Evolutionary conservation across 2,888 invertebrate species (phyloP).

Genomic region (Drosophila atripex): DNA sequence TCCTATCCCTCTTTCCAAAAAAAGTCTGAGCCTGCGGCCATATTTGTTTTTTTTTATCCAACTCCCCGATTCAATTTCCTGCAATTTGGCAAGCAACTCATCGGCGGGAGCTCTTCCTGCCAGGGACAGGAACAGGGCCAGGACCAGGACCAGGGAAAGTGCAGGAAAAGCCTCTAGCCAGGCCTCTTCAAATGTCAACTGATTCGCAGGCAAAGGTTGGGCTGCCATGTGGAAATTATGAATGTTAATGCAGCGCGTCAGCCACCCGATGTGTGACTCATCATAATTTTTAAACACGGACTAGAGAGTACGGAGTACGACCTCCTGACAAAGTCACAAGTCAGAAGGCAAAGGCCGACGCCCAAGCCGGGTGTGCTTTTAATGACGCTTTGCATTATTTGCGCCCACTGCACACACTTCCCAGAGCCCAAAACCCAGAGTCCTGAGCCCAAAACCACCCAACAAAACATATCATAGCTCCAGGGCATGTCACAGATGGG

Average conservation of each 20-base stretch:
- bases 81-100: slow-evolving; percentile 57
- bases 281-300: slow-evolving; percentile 62
- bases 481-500: slow-evolving; percentile 48
- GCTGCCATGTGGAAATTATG: slow-evolving; percentile 75
- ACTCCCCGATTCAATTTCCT: slow-evolving; percentile 76
- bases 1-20: slow-evolving; percentile 19
- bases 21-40: slow-evolving; percentile 61
- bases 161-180: slow-evolving; percentile 22
- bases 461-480: slow-evolving; percentile 38
- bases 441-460: slow-evolving; percentile 11
- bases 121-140: background rate
- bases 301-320: background rate
- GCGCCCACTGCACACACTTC: slow-evolving; percentile 65
- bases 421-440: slow-evolving; percentile 21
- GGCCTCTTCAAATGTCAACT: slow-evolving; percentile 63
- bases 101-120: slow-evolving; percentile 33
- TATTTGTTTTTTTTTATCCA: slow-evolving; percentile 53
- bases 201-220: slow-evolving; percentile 49
- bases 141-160: slow-evolving; percentile 8
- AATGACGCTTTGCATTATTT: slow-evolving; percentile 74
- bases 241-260: slow-evolving; percentile 69
- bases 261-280: slow-evolving; percentile 70
- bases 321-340: slow-evolving; percentile 23
- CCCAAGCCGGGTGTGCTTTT: slow-evolving; percentile 64
- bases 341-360: slow-evolving; percentile 9